phyloP scores from a whole-genome alignment of 2,888 invertebrate genomes.

The Volucella inanis region DNA sequence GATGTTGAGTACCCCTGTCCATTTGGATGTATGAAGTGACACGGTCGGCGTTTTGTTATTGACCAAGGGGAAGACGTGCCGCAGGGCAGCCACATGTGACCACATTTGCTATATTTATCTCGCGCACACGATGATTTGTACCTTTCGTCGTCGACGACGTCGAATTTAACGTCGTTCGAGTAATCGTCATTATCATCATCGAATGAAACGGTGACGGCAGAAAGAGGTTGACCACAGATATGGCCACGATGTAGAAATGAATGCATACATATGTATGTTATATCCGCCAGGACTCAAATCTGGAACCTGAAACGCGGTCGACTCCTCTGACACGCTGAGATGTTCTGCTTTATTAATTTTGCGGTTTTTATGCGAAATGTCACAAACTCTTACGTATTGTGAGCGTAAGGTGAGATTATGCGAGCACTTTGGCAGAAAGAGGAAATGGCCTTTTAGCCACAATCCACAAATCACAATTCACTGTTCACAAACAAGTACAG shows the following conservation, averaged over 20 bases:
- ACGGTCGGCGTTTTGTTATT: slow-evolving; percentile 38
- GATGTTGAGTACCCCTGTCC: too few relatives aligned
- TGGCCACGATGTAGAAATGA: slow-evolving; percentile 36
- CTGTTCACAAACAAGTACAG: too few relatives aligned
- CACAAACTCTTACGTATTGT: slow-evolving; percentile 26
- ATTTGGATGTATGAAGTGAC: too few relatives aligned
- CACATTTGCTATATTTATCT: slow-evolving; percentile 74
- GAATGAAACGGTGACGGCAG: slow-evolving; percentile 54
- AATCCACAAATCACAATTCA: too few relatives aligned
- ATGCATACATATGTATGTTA: neutral
- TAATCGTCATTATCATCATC: slow-evolving; percentile 12
- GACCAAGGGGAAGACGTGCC: slow-evolving; percentile 41
- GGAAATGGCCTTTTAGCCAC: slow-evolving; percentile 51
- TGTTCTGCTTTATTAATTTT: slow-evolving; percentile 71
- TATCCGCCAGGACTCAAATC: slow-evolving; percentile 26
- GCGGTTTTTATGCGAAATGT: slow-evolving; percentile 67
- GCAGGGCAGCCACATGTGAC: slow-evolving; percentile 66
- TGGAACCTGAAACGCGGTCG: neutral
- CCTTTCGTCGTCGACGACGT: slow-evolving; percentile 55
- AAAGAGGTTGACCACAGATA: slow-evolving; percentile 68
- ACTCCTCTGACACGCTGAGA: slow-evolving; percentile 34
- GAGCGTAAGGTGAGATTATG: slow-evolving; percentile 43
- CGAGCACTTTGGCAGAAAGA: slow-evolving; percentile 53
- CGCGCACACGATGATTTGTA: slow-evolving; percentile 72
- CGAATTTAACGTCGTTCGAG: neutral